Percentiles rank a stretch among this genome's conserved stretches.
Evolutionary conservation across 2,888 invertebrate genomes (phyloP).

Genomic region (Trissonchulus sp.): DNA sequence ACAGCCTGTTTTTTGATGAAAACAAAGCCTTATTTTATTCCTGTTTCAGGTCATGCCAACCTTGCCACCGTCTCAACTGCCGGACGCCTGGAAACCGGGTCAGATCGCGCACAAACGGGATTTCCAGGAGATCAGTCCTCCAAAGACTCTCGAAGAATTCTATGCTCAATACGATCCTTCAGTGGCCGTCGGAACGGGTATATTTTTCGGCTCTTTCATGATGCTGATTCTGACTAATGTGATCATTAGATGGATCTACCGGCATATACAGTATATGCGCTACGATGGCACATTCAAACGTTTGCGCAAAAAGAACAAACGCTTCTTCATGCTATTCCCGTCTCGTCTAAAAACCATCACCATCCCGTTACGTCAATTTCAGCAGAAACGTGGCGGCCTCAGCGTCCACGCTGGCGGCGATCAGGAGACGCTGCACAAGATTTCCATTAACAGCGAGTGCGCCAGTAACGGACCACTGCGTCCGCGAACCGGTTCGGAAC

Average conservation of each 20-base stretch:
- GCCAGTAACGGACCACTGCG: background rate
- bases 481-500: background rate
- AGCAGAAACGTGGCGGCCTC: background rate
- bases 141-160: slow-evolving; percentile 24
- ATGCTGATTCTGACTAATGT: slow-evolving; percentile 16
- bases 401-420: too few relatives aligned
- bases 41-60: too few relatives aligned
- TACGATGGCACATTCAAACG: background rate
- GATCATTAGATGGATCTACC: slow-evolving; percentile 3
- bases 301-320: background rate
- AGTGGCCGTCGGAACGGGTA: slow-evolving; percentile 23
- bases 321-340: background rate
- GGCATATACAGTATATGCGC: background rate
- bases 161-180: slow-evolving; percentile 28
- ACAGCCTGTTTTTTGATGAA: too few relatives aligned
- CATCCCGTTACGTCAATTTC: background rate
- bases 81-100: slow-evolving; percentile 20
- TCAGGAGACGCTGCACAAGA: too few relatives aligned
- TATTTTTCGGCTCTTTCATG: slow-evolving; percentile 24
- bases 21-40: too few relatives aligned
- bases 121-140: slow-evolving; percentile 30
- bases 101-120: slow-evolving; percentile 23
- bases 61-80: too few relatives aligned
- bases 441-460: too few relatives aligned
- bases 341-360: background rate